Percentiles rank a stretch among this genome's conserved stretches.
These are phyloP conservation scores for Centropristis striata DNA, from an alignment of 2,113 vertebrate genomes.

Conservation along the genomic window DNA sequence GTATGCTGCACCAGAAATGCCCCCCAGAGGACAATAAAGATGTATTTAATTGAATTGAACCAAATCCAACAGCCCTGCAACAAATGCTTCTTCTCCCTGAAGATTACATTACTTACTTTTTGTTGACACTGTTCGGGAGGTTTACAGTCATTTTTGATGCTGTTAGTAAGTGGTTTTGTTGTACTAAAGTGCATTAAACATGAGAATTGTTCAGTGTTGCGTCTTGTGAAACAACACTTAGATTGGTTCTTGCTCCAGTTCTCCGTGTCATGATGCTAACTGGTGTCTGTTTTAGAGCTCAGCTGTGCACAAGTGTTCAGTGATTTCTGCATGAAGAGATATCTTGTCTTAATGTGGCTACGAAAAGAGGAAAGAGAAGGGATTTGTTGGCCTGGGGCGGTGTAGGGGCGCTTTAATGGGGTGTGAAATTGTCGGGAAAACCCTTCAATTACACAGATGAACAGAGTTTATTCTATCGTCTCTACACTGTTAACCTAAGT, in stretches of 20 bases:
- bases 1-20: too few species aligned
- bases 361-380: not conserved
- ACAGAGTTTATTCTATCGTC: not conserved
- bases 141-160: not conserved
- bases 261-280: not conserved
- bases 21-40: too few species aligned
- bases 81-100: not conserved
- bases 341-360: not conserved
- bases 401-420: not conserved
- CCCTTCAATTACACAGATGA: not conserved
- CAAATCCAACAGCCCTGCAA: not conserved
- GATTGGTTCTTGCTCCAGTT: not conserved
- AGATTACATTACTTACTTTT: not conserved
- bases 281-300: not conserved
- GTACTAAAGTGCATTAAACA: not conserved
- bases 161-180: not conserved
- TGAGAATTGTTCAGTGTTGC: not conserved
- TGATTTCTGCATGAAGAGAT: not conserved
- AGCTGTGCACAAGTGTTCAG: not conserved
- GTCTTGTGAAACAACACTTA: not conserved
- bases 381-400: not conserved
- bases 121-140: not conserved
- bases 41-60: too few species aligned
- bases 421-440: conserved; percentile 8
- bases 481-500: not conserved